A percentile compares a stretch with the other conserved stretches of the same genome.
Evolutionary conservation across 2,797 vertebrate species (phyloP).

Genomic region (Sternarchorhynchus goeldii): DNA sequence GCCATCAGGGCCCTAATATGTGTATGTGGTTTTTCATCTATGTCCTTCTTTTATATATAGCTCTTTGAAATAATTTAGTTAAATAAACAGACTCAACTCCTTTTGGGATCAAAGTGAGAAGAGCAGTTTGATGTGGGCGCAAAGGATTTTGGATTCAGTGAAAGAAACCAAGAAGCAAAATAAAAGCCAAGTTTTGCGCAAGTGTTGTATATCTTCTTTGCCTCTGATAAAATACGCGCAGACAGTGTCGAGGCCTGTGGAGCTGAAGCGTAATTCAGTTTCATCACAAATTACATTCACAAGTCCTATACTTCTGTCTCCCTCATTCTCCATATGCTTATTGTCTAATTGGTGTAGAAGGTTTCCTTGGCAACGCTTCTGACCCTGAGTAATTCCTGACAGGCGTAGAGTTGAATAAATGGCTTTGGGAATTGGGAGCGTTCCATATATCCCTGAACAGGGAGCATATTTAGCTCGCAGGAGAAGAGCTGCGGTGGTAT

Average conservation of each 20-base stretch:
- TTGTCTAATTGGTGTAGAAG: slow-evolving; percentile 66
- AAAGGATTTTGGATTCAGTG: slow-evolving; percentile 53
- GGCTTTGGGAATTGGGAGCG: slow-evolving; percentile 74
- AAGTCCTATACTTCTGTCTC: slow-evolving; percentile 26
- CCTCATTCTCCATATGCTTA: slow-evolving; percentile 59
- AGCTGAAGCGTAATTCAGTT: slow-evolving; percentile 49
- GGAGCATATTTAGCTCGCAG: slow-evolving; percentile 73
- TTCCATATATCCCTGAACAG: slow-evolving; percentile 68
- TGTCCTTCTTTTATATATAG: slow-evolving; percentile 39
- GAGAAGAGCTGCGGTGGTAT: slow-evolving; percentile 48
- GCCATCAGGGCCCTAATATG: slow-evolving; percentile 41
- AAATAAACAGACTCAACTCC: slow-evolving; percentile 45
- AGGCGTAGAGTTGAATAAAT: slow-evolving; percentile 75
- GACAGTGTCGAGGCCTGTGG: neutral
- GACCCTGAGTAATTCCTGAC: slow-evolving; percentile 72
- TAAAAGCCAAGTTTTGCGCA: slow-evolving; percentile 13
- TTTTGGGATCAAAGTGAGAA: slow-evolving; percentile 60
- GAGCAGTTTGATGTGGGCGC: slow-evolving; percentile 54
- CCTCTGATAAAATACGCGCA: slow-evolving; percentile 53
- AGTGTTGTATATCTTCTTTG: slow-evolving; percentile 38
- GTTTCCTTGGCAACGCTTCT: slow-evolving; percentile 71
- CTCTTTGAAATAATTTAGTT: slow-evolving; percentile 45
- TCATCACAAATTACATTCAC: slow-evolving; percentile 48
- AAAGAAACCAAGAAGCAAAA: slow-evolving; percentile 58
- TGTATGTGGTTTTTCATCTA: slow-evolving; percentile 27